Percentiles rank a stretch among this genome's conserved stretches.
Evolutionary conservation across 2,888 invertebrate genomes (phyloP).

Genomic region (Cerastis leucographa): DNA sequence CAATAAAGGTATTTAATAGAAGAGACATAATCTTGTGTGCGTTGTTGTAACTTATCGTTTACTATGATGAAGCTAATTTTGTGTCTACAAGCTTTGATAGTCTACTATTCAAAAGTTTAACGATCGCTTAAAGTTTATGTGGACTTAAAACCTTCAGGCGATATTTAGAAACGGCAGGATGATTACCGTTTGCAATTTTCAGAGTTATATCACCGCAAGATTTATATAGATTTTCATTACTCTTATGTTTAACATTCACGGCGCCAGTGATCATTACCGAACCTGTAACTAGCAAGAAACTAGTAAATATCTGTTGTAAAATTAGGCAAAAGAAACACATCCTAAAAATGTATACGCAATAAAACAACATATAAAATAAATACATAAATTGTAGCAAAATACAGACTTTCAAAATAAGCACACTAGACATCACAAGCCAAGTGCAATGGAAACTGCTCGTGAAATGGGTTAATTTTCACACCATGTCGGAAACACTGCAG

Average conservation of each 20-base stretch:
- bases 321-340: neutral
- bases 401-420: conserved; percentile 16
- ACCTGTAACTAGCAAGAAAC: neutral
- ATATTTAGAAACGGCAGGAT: neutral
- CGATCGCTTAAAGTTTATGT: neutral
- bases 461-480: conserved; percentile 40
- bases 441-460: conserved; percentile 36
- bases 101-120: too few relatives aligned
- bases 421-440: conserved; percentile 31
- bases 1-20: conserved; percentile 42
- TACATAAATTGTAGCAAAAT: neutral
- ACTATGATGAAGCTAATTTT: neutral
- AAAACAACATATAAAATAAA: neutral
- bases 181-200: neutral
- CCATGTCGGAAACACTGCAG: conserved; percentile 37
- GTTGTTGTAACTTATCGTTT: neutral
- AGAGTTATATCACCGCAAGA: neutral
- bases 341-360: neutral
- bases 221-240: neutral
- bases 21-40: conserved; percentile 8
- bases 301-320: conserved; percentile 11
- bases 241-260: neutral
- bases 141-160: neutral
- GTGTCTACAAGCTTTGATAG: neutral
- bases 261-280: neutral